phyloP scores from a whole-genome alignment of 2,113 vertebrate genomes.

The Plectropomus leopardus region DNA sequence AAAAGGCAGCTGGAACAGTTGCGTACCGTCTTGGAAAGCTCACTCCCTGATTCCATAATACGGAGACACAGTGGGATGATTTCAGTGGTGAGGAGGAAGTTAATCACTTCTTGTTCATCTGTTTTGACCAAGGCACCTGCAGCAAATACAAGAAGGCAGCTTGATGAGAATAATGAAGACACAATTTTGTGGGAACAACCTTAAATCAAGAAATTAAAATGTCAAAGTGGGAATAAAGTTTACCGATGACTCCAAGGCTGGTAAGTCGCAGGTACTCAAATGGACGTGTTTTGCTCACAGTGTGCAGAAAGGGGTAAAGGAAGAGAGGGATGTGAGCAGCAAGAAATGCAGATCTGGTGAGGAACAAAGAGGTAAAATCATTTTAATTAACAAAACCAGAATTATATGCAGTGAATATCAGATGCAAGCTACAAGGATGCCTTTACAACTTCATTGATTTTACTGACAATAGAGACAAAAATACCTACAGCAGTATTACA shows the following conservation, averaged over 20 bases:
- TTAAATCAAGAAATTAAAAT: neutral
- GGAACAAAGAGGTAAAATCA: conserved; percentile 2
- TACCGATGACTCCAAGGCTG: conserved; percentile 97
- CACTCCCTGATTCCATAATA: conserved; percentile 99
- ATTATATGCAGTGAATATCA: neutral
- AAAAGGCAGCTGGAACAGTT: neutral
- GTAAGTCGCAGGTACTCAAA: conserved; percentile 98
- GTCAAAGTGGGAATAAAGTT: neutral
- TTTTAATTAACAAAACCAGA: conserved; percentile 10
- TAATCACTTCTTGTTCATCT: conserved; percentile 98
- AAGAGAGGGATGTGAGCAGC: conserved; percentile 98
- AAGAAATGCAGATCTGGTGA: conserved; percentile 94
- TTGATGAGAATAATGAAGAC: neutral
- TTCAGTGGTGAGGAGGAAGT: conserved; percentile 98
- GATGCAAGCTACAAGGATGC: neutral
- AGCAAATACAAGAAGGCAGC: conserved; percentile 19
- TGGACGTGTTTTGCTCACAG: conserved; percentile 97
- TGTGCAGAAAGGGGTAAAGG: conserved; percentile 97
- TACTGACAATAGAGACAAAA: neutral
- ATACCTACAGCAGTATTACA: neutral
- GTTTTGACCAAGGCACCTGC: conserved; percentile 97
- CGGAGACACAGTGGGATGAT: conserved; percentile 98
- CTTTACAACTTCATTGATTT: neutral
- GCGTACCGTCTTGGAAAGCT: conserved; percentile 97
- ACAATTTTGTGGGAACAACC: neutral